These are phyloP conservation scores for Notarius lentiginosus DNA, from an alignment of 2,113 vertebrate genomes.

Conservation along the genomic window DNA sequence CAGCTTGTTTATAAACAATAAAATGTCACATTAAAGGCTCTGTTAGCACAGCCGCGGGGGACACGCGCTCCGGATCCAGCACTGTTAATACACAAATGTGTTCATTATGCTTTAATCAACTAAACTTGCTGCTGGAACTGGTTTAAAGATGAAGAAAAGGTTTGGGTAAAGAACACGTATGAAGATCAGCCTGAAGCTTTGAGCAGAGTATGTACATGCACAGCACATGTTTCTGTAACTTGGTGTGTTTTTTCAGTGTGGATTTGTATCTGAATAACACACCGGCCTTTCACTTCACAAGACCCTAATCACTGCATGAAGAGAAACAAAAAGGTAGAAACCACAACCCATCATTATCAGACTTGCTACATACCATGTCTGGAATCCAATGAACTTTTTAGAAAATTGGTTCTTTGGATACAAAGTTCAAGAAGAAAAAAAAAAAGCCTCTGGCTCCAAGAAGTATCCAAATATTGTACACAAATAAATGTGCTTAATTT, in stretches of 20 bases:
- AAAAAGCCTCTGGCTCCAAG: no score
- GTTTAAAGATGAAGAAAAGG: not conserved
- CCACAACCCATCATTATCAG: not conserved
- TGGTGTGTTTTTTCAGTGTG: not conserved
- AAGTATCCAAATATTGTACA: not conserved
- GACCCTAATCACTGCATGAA: not conserved
- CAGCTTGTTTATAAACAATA: constrained; percentile 27
- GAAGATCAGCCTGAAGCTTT: not conserved
- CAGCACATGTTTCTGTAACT: not conserved
- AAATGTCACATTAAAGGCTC: constrained; percentile 36
- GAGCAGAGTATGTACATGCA: not conserved
- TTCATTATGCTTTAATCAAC: constrained; percentile 5
- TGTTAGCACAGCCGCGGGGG: not conserved
- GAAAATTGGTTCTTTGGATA: no score
- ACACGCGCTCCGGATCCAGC: not conserved
- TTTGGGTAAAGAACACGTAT: not conserved
- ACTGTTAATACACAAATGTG: not conserved
- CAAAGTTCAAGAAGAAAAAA: not conserved
- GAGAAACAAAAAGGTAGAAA: not conserved
- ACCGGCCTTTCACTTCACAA: not conserved
- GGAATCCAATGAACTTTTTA: not conserved
- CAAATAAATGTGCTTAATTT: not conserved
- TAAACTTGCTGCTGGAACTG: not conserved
- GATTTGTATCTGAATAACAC: not conserved
- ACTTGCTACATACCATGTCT: not conserved